Conservation (phyloP, 2,113 vertebrate genomes). For the Pogonocichla stellata region DNA sequence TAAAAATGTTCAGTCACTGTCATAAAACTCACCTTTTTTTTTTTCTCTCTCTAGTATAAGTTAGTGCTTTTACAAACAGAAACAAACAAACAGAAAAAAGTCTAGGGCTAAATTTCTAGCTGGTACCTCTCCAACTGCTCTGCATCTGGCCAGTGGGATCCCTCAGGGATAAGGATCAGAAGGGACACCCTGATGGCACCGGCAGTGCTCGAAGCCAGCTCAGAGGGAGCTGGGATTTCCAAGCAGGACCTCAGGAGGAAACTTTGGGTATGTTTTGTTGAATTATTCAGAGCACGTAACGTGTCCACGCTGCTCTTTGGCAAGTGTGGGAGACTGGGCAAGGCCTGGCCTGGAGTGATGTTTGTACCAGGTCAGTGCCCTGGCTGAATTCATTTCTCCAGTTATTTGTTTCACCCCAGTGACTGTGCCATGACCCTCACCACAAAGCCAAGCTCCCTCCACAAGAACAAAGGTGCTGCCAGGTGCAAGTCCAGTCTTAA, state of each 20-base stretch:
- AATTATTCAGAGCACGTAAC: constrained; percentile 21
- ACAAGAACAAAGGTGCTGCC: not conserved
- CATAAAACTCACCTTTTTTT: not conserved
- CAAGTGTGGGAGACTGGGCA: not conserved
- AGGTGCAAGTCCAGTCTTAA: not conserved
- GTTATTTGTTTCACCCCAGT: not conserved
- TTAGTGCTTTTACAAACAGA: constrained; percentile 45
- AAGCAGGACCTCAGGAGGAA: not conserved
- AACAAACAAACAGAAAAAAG: not conserved
- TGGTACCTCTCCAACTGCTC: not conserved
- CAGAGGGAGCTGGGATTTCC: not conserved
- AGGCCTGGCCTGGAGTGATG: not conserved
- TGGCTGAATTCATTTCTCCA: not conserved
- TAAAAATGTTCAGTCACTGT: constrained; percentile 40
- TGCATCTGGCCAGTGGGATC: not conserved
- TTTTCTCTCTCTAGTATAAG: not conserved
- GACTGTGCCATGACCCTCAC: not conserved
- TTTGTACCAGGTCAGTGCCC: not conserved
- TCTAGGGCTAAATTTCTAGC: not conserved
- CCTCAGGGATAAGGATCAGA: not conserved
- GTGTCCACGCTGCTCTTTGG: not conserved
- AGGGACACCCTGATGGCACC: not conserved
- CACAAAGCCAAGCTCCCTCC: not conserved
- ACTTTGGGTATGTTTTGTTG: not conserved
- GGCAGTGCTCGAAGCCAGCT: not conserved